Base-by-base conservation (phyloP, 2,113 vertebrate genomes). In the Theristicus caerulescens region DNA sequence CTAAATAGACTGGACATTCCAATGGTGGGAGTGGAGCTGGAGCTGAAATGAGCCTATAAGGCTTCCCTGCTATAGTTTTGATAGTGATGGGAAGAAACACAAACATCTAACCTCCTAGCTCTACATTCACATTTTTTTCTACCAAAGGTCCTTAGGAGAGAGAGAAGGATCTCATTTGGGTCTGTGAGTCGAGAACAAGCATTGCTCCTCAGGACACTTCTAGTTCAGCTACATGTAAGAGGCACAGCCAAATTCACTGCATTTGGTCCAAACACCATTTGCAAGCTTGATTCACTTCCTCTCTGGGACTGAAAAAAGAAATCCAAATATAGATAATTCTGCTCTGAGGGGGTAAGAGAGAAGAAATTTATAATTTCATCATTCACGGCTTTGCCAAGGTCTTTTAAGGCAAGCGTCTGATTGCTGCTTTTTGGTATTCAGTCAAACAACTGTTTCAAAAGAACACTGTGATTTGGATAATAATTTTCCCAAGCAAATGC, bases 381-480 rank as follows among this genome's bases (percentile, higher is more conserved):
- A 94, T 94, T 97, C 84, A 91, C 92, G 93, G 95, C 84, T 89
- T 93, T 96, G 93, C 97, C 94, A 96, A 97, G 92, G 88, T 83
- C 55, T 96, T 98, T 65, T 91, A 96, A 96, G 96, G 71, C 83
- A 96, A 97, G 67, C 27, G 21, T 96, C 95, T 97, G 92, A 97
- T 97, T 91, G 94, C 89, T 97, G 40, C 95, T 97, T 97, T 96
- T 97, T 96, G 92, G 87, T 97, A 97, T 97, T 98, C 97, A 96
- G 83, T 98, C 97, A 97, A 94, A 97, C 85, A 95, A 96, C 94
- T 67, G 86, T 96, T 97, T 98, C 87, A 97, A 97, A 97, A 97
- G 96, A 96, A 97, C 96, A 85, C 87, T 97, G 95, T 97, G 96
- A 98, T 98, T 97, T 97, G 97, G 90, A 93, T 98, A 97, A 98